Evolutionary conservation across 2,888 invertebrate genomes (phyloP).

Genomic region (Trachelus troglodyta): DNA sequence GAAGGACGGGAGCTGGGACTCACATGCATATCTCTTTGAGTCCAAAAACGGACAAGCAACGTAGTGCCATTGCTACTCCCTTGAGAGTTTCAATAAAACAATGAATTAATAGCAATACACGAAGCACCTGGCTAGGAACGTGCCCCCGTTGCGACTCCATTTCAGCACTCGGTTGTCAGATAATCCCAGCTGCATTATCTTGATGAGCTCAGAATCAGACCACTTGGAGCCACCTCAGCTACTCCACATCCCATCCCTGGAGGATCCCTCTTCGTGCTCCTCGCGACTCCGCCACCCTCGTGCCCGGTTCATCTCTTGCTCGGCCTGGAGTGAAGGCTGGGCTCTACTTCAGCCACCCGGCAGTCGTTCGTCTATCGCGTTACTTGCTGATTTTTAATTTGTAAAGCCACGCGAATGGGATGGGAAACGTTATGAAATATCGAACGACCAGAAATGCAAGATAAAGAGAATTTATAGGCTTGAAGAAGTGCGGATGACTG

Average conservation of each 20-base stretch:
- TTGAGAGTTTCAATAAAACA: constrained; percentile 59
- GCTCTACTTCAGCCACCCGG: too few relatives aligned
- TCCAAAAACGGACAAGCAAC: too few relatives aligned
- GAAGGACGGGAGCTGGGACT: too few relatives aligned
- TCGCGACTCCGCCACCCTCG: not conserved
- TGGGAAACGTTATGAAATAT: too few relatives aligned
- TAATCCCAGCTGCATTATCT: constrained; percentile 65
- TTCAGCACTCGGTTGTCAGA: constrained; percentile 50
- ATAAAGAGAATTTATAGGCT: too few relatives aligned
- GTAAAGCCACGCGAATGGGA: too few relatives aligned
- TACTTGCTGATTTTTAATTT: too few relatives aligned
- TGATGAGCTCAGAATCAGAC: constrained; percentile 57
- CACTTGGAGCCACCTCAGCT: constrained; percentile 25
- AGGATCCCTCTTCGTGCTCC: not conserved
- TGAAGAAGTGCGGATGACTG: too few relatives aligned
- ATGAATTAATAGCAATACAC: constrained; percentile 61
- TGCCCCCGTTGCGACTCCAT: constrained; percentile 20
- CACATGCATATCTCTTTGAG: too few relatives aligned
- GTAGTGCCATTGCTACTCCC: constrained; percentile 25
- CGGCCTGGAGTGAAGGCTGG: too few relatives aligned
- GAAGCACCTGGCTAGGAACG: constrained; percentile 48
- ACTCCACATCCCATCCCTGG: constrained; percentile 19
- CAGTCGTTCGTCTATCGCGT: too few relatives aligned
- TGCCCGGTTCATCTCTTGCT: constrained; percentile 6
- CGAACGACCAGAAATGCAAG: too few relatives aligned